Conservation (phyloP, 2,113 vertebrate genomes). For the Perca fluviatilis region DNA sequence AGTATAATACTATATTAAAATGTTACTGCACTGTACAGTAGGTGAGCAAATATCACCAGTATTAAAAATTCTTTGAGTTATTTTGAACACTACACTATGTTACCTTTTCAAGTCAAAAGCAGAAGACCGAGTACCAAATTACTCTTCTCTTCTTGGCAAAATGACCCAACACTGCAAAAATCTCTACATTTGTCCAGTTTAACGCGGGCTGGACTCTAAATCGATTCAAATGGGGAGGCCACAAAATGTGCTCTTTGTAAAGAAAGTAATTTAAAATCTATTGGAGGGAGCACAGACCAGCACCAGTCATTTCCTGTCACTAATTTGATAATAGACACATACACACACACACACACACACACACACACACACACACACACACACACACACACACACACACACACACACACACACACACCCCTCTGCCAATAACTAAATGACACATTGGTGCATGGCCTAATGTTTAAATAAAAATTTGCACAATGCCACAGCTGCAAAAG, state of each 20-base stretch:
- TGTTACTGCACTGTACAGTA: not conserved
- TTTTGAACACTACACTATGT: not conserved
- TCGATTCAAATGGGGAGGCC: not conserved
- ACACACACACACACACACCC: constrained; percentile 1
- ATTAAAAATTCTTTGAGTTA: too few relatives aligned
- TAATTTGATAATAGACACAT: constrained; percentile 3
- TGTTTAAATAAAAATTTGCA: constrained; percentile 51
- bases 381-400: not conserved
- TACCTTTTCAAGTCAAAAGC: not conserved
- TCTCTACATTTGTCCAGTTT: not conserved
- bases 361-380: not conserved
- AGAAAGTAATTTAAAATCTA: constrained; percentile 2
- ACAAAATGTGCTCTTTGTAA: not conserved
- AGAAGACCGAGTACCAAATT: not conserved
- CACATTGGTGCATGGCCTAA: constrained; percentile 29
- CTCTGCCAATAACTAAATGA: constrained; percentile 25
- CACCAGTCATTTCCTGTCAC: not conserved
- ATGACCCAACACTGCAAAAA: not conserved
- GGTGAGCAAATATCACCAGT: not conserved
- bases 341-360: not conserved
- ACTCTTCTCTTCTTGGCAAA: not conserved
- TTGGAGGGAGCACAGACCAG: not conserved
- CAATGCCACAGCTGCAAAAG: constrained; percentile 32
- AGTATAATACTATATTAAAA: not conserved
- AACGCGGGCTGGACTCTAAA: not conserved